Evolutionary conservation across 2,113 vertebrate genomes (phyloP).

Genomic region (Bungarus multicinctus): DNA sequence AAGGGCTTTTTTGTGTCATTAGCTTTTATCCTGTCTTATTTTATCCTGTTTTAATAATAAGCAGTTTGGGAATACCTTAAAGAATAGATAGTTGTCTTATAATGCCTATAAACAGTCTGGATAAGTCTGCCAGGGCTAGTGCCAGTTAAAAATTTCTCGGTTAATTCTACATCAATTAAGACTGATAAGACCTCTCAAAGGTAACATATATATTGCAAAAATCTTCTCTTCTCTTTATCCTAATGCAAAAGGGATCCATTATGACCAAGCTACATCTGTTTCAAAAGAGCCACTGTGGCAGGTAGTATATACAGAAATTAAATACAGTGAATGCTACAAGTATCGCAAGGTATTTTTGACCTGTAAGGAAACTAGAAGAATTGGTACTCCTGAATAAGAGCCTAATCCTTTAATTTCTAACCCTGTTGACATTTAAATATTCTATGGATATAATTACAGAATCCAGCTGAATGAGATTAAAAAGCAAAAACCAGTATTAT

Average conservation of each 20-base stretch:
- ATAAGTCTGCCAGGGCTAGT: neutral
- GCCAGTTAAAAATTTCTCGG: neutral
- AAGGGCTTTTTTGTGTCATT: neutral
- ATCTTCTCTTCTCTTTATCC: neutral
- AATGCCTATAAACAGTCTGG: neutral
- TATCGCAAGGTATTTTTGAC: neutral
- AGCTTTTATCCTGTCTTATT: neutral
- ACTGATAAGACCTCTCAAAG: neutral
- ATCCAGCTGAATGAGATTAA: neutral
- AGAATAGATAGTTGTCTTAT: neutral
- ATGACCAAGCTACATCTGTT: too few relatives aligned
- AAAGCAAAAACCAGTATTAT: neutral
- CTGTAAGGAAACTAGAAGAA: neutral
- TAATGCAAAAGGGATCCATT: neutral
- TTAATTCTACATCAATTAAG: neutral
- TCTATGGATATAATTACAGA: neutral
- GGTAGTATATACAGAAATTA: too few relatives aligned
- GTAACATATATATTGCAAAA: neutral
- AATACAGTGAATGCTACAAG: neutral
- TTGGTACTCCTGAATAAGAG: too few relatives aligned
- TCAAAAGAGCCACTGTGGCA: neutral
- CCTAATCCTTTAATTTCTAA: neutral
- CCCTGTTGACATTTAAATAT: neutral
- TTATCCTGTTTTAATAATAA: neutral
- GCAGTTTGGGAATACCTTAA: neutral